Evolutionary conservation across 1,140 invertebrate genomes (phyloP).

Genomic region (Pseudomyrmex flavicornis): DNA sequence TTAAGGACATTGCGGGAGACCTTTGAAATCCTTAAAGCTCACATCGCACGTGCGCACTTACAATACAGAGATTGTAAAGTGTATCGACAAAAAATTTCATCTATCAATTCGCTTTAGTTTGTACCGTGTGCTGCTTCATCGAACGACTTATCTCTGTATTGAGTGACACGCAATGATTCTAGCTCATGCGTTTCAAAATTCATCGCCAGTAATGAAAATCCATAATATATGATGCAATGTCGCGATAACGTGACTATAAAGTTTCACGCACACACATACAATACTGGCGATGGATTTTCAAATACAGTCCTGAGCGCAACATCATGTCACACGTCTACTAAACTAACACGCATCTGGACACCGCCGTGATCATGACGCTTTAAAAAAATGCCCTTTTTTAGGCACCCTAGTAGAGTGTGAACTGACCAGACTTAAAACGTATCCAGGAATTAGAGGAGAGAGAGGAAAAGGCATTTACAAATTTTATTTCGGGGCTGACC

Average conservation of each 20-base stretch:
- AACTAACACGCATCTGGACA: slow-evolving; percentile 30
- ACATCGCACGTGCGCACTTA: background rate
- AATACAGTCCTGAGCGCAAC: background rate
- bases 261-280: too few species aligned
- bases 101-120: background rate
- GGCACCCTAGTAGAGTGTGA: slow-evolving; percentile 1
- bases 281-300: too few species aligned
- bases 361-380: slow-evolving; percentile 31
- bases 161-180: slow-evolving; percentile 1
- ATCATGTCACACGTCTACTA: slow-evolving; percentile 24
- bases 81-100: too few species aligned
- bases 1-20: slow-evolving; percentile 10
- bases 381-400: slow-evolving; percentile 52
- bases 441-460: slow-evolving; percentile 15
- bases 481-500: slow-evolving; percentile 34
- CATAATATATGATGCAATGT: too few species aligned
- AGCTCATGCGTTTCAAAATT: too few species aligned
- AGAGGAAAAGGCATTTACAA: slow-evolving; percentile 22
- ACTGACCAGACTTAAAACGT: slow-evolving; percentile 43
- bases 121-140: background rate
- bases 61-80: background rate
- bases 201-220: too few species aligned
- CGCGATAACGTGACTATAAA: too few species aligned
- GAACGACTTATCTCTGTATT: background rate
- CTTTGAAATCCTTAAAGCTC: slow-evolving; percentile 16